Base-by-base conservation (phyloP, 2,888 invertebrate genomes). In the Graphium colonna region DNA sequence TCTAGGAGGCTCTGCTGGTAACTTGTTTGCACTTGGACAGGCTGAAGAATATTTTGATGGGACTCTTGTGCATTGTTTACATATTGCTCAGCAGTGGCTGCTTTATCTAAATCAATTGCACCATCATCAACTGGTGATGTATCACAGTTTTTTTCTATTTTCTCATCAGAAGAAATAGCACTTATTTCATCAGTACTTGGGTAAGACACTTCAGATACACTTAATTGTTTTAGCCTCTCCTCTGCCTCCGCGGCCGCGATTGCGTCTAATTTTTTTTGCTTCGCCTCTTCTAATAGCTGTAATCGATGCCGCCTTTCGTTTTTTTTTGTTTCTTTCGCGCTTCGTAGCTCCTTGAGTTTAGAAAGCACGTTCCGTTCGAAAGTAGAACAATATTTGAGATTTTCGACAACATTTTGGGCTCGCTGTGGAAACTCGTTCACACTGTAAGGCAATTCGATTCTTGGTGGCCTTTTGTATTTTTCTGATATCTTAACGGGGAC, bases 401-500 rank as follows among this genome's bases (percentile, higher is more conserved):
- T 71, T 52, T 84, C 82, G 31, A 87, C 76, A 56, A 78, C 73
- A 71, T 74, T 76, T 61, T 82, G 79, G n/a, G 87, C 82, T 62
- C 83, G 75, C 33, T 71, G 58, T 38, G 80, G 69, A 59, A 77
- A 76, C 59, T 86, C 88, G 39, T 62, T 68, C 17, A 86, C 76
- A 63, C 74, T 77, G 64, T 83, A 79, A 49, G 92, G 92, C 58
- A 93, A 81, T 57, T 91, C 92, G 45, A 84, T 80, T 61, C 73
- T 67, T 52, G 94, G 93, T 17, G 96, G 96, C 61, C 95, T 94
- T 77, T 95, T 95, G 75, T 95, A 97, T 68, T 93, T 94, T 81
- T 97, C 96, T 44, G 95, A 94, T 80, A 97, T 96, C 91, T 96
- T 96, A 56, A 97, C 96, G 70, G 95, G 94, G 65, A 97, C 94